Conservation (phyloP, 1,140 invertebrate genomes). For the Leptinotarsa undecemlineata region DNA sequence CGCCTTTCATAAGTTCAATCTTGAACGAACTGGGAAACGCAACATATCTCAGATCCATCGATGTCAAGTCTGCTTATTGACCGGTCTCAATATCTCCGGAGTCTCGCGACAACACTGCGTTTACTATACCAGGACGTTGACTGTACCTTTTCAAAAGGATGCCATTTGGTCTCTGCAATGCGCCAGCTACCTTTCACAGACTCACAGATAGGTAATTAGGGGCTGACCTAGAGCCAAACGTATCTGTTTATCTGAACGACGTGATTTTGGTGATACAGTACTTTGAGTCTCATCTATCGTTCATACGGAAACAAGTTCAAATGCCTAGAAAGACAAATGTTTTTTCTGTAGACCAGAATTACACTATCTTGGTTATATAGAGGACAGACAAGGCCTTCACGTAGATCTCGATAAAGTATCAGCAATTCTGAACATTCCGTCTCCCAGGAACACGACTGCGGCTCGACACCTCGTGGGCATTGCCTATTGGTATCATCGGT, state of each 20-base stretch:
- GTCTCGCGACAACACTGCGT: constrained; percentile 45
- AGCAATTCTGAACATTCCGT: constrained; percentile 44
- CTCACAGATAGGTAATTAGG: constrained; percentile 21
- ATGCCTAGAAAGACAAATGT: constrained; percentile 41
- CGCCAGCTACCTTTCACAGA: constrained; percentile 52
- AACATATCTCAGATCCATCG: background rate
- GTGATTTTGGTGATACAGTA: constrained; percentile 30
- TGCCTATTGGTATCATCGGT: constrained; percentile 48
- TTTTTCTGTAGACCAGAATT: constrained; percentile 44
- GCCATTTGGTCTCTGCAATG: constrained; percentile 48
- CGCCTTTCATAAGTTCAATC: too few relatives aligned
- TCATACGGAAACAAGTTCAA: background rate
- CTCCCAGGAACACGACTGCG: too few relatives aligned
- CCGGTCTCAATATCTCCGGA: constrained; percentile 43
- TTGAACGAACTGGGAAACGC: too few relatives aligned
- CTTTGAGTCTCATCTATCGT: constrained; percentile 28
- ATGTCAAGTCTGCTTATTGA: constrained; percentile 47
- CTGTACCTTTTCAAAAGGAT: constrained; percentile 47
- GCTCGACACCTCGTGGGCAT: too few relatives aligned
- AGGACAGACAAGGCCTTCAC: constrained; percentile 44
- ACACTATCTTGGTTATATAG: constrained; percentile 51
- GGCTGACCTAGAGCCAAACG: constrained; percentile 31
- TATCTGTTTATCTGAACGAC: constrained; percentile 43
- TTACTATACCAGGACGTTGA: constrained; percentile 41
- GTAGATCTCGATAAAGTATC: constrained; percentile 51